Conservation (phyloP, 2,113 vertebrate species). For the Eulemur macaco region DNA sequence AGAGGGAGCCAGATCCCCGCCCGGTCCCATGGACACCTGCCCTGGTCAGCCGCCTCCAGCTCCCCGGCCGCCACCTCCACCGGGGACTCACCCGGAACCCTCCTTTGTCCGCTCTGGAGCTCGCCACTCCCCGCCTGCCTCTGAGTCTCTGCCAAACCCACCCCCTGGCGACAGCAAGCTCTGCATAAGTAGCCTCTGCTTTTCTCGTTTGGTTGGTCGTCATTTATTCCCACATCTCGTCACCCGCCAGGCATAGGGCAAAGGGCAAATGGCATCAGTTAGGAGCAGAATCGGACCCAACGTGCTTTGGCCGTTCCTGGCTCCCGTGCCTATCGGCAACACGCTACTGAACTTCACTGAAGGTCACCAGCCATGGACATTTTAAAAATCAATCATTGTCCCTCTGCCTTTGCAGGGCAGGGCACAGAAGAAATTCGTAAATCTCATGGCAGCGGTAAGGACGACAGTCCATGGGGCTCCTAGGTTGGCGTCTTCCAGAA, state of each 20-base stretch:
- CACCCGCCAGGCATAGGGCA: accelerated
- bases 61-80: accelerated
- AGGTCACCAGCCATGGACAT: background rate
- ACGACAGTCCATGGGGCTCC: background rate
- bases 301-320: background rate
- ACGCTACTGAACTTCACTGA: accelerated
- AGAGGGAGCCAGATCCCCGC: background rate
- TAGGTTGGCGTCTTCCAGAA: background rate
- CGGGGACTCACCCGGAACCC: background rate
- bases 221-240: accelerated
- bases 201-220: background rate
- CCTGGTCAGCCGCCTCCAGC: background rate
- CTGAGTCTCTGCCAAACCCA: no score
- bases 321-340: accelerated
- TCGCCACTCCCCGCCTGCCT: background rate
- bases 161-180: accelerated
- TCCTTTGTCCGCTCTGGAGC: accelerated
- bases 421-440: background rate
- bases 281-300: accelerated
- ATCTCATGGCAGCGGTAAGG: no score
- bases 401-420: background rate
- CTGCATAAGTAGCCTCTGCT: accelerated
- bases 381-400: background rate
- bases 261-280: background rate
- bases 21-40: accelerated